Evolutionary conservation across 30 jellyfish, hydroid and myxozoan species (phyloP).

Genomic region (Pelagia noctiluca): DNA sequence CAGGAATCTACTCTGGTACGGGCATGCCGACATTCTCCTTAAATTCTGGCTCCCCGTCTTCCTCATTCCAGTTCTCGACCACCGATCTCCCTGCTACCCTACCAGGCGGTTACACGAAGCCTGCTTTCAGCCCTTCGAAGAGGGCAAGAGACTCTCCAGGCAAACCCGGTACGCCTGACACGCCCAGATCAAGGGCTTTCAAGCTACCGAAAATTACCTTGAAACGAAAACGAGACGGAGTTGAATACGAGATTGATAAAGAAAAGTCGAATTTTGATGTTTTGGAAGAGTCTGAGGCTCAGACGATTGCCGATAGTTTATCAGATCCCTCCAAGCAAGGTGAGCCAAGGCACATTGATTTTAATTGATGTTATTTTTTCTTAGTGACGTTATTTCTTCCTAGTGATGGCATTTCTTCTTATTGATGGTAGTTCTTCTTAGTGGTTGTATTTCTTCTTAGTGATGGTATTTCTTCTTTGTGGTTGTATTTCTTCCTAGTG

Average conservation of each 20-base stretch:
- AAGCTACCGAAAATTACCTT: constrained; percentile 73
- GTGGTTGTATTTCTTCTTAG: no score
- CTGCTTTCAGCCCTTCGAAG: constrained; percentile 51
- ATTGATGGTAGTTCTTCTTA: no score
- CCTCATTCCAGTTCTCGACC: constrained; percentile 59
- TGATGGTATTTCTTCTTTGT: no score
- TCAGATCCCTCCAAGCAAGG: constrained; percentile 41
- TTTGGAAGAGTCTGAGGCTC: constrained; percentile 63
- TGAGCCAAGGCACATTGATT: no score
- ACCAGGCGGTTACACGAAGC: constrained; percentile 61
- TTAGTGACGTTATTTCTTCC: no score
- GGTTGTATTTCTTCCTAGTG: no score
- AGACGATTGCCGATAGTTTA: constrained; percentile 66
- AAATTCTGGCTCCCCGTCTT: constrained; percentile 47
- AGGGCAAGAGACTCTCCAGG: constrained; percentile 37
- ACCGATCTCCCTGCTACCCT: constrained; percentile 47
- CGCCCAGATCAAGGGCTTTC: constrained; percentile 72
- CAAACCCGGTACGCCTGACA: constrained; percentile 61
- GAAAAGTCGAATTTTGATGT: constrained; percentile 79
- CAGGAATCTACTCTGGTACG: constrained; percentile 39
- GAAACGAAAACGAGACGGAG: constrained; percentile 80
- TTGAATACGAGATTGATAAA: constrained; percentile 81
- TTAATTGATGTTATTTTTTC: no score
- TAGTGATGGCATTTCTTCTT: no score
- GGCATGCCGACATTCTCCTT: constrained; percentile 49